Evolutionary conservation across 2,797 vertebrate species (phyloP).

Genomic region (Chrysolophus pictus): DNA sequence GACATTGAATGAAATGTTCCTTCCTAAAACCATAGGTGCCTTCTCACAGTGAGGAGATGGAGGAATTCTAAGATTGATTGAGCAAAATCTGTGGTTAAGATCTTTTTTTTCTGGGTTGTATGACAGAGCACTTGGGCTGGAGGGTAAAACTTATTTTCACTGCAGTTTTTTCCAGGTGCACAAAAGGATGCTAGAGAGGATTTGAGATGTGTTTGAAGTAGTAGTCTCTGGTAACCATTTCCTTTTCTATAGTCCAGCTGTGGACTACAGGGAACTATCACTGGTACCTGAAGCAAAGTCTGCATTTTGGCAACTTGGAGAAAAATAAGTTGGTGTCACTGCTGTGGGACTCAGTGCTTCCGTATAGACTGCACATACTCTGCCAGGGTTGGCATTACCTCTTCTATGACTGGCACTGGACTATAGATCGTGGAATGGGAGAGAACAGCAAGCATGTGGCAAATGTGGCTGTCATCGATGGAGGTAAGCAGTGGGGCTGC

Average conservation of each 20-base stretch:
- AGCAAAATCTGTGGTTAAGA: fast-evolving
- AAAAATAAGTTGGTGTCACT: slow-evolving; percentile 82
- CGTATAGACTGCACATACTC: slow-evolving; percentile 85
- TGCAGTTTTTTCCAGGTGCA: background rate
- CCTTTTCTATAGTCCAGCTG: slow-evolving; percentile 87
- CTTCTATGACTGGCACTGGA: slow-evolving; percentile 92
- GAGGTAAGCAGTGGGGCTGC: slow-evolving; percentile 81
- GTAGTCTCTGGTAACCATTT: background rate
- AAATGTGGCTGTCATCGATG: slow-evolving; percentile 93
- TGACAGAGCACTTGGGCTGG: background rate
- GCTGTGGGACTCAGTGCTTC: slow-evolving; percentile 87
- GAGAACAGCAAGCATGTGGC: slow-evolving; percentile 78
- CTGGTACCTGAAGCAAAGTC: slow-evolving; percentile 97
- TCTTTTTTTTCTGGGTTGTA: background rate
- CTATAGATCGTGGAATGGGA: slow-evolving; percentile 84
- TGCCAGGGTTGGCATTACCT: slow-evolving; percentile 85
- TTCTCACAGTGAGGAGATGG: background rate
- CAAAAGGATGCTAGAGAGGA: background rate
- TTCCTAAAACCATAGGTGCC: background rate
- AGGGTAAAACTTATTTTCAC: background rate
- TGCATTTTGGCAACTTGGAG: slow-evolving; percentile 83
- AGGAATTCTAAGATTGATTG: background rate
- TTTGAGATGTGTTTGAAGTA: background rate
- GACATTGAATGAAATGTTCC: background rate
- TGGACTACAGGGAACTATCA: slow-evolving; percentile 95